Conservation (phyloP, 1,140 invertebrate genomes). For the Wiebesia pumilae region DNA sequence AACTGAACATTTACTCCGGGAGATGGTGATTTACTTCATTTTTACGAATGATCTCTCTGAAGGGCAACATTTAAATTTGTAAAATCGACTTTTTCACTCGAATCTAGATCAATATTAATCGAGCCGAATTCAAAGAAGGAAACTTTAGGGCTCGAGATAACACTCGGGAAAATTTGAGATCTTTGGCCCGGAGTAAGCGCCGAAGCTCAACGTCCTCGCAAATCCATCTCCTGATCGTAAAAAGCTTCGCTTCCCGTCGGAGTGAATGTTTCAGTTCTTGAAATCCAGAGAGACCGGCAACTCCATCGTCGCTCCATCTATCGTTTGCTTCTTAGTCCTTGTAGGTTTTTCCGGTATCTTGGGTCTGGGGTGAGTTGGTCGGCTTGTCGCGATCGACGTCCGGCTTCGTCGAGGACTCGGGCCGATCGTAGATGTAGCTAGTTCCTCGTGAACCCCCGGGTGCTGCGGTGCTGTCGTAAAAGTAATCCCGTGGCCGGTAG, state of each 20-base stretch:
- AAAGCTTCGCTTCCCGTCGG: not conserved
- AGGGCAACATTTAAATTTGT: not conserved
- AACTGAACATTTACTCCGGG: not conserved
- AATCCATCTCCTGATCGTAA: not conserved
- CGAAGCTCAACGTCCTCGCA: not conserved
- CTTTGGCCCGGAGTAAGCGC: not conserved
- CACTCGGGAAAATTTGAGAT: not conserved
- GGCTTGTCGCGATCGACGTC: slow-evolving; percentile 67
- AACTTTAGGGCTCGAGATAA: not conserved
- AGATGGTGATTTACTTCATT: not conserved
- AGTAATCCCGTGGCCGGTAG: slow-evolving; percentile 72
- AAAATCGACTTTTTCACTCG: not conserved
- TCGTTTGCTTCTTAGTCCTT: slow-evolving; percentile 59
- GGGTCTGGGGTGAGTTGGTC: slow-evolving; percentile 64
- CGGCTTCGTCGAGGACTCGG: slow-evolving; percentile 69
- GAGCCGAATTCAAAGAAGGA: not conserved
- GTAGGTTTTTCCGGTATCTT: slow-evolving; percentile 67
- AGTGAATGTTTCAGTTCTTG: not conserved
- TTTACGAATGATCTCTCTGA: not conserved
- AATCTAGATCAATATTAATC: not conserved
- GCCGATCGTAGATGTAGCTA: slow-evolving; percentile 72
- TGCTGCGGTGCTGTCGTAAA: slow-evolving; percentile 69
- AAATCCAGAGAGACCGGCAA: not conserved
- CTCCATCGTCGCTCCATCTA: not conserved
- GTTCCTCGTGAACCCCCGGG: slow-evolving; percentile 69